phyloP scores from a whole-genome alignment of 1,140 invertebrate genomes.

The Pomacea maculata region DNA sequence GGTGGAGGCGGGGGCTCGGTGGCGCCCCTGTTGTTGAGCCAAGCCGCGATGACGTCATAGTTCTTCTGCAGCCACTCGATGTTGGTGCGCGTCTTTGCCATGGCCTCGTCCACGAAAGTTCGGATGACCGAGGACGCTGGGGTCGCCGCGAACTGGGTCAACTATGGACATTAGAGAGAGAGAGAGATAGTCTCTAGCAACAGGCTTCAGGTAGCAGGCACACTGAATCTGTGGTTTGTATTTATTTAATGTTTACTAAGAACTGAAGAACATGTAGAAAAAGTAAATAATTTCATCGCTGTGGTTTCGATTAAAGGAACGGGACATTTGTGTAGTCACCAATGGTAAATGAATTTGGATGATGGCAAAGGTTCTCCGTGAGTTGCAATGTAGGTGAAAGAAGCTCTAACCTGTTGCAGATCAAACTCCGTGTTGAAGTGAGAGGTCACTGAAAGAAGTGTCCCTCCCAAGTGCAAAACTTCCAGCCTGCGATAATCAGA shows the following conservation, averaged over 20 bases:
- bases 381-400: background rate
- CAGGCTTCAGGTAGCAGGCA: too few relatives aligned
- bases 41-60: constrained; percentile 11
- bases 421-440: constrained; percentile 13
- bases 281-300: too few relatives aligned
- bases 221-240: too few relatives aligned
- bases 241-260: too few relatives aligned
- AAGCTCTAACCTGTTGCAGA: background rate
- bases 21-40: constrained; percentile 13
- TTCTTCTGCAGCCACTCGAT: constrained; percentile 18
- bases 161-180: background rate
- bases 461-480: background rate
- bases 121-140: background rate
- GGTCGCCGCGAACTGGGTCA: constrained; percentile 3
- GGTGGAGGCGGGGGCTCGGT: constrained; percentile 1
- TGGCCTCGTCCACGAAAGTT: background rate
- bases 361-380: too few relatives aligned
- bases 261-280: too few relatives aligned
- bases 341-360: too few relatives aligned
- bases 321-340: too few relatives aligned
- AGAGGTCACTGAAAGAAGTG: background rate
- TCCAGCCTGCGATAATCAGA: background rate
- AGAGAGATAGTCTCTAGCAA: background rate
- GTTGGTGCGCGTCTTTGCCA: constrained; percentile 12
- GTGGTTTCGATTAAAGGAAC: too few relatives aligned